Evolutionary conservation across 2,888 invertebrate species (phyloP), one percentile per base, ranked within the genome.

Genomic region (Pheosia tremula): DNA sequence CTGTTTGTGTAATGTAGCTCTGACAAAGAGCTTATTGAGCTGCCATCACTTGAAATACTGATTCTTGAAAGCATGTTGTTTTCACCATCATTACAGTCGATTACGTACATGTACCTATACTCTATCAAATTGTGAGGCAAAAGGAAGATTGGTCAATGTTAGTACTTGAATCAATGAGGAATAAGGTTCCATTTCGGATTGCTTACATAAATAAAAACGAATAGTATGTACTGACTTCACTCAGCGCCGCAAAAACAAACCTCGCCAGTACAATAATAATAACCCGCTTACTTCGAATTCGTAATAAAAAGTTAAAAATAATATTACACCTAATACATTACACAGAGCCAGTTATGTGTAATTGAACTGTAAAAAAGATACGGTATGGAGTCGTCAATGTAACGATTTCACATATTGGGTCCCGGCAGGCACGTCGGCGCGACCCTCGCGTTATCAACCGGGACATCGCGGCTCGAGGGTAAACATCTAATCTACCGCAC

Each of bases 401-500:
- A 85, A 86, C 81, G 82, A 79, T 78, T 79, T 77, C 82, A 80
- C 82, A 85, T 86, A 85, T 84, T 84, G 85, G 81, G 82, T 80
- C 85, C 79, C 83, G 78, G 81, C 72, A 80, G 84, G 81, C 87
- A 86, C 85, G 87, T 85, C 84, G 80, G 62, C 59, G 63, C 84
- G 83, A 84, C 85, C 89, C 84, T 77, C 69, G 76, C 81, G 84
- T 86, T 90, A 90, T 90, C 86, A 72, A 71, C 62, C 75, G 86
- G 89, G 88, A 88, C 87, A 90, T 90, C 90, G 82, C 84, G 86
- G 85, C 80, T 81, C 81, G 80, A 77, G 84, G 88, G 86, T 84
- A 88, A 85, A 86, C 87, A 89, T 87, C 85, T 89, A 90, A 90
- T 89, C 89, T 86, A 79, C 85, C 83, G 80, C 85, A 85, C 88